Percentiles rank a stretch among this genome's conserved stretches.
Conservation (phyloP, 2,113 vertebrate species). For the Peromyscus polionotus region DNA sequence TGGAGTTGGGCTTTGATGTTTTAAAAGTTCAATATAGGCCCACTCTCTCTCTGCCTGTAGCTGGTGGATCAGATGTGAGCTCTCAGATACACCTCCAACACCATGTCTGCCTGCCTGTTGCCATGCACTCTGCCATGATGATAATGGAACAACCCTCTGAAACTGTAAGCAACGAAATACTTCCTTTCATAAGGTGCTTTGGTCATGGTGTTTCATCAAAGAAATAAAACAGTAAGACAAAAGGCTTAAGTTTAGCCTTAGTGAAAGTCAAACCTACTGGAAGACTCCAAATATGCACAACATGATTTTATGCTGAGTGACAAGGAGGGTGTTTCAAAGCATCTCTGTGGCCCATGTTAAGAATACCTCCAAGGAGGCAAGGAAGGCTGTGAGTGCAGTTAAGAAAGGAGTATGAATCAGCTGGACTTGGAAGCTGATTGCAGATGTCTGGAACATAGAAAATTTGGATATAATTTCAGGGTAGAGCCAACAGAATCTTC, state of each 20-base stretch:
- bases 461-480: conserved; percentile 24
- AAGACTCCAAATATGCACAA: background rate
- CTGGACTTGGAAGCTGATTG: background rate
- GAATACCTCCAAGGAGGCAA: background rate
- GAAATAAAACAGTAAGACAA: background rate
- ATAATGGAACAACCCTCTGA: background rate
- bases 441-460: background rate
- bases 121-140: background rate
- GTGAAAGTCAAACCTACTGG: background rate
- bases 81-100: background rate
- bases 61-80: background rate
- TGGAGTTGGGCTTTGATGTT: background rate
- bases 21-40: background rate
- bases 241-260: background rate
- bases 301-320: background rate
- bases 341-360: background rate
- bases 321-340: background rate
- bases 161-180: background rate
- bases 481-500: background rate
- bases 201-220: background rate
- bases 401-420: background rate
- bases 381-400: background rate
- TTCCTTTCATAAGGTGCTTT: background rate
- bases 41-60: background rate
- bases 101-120: background rate